phyloP scores from a whole-genome alignment of 2,797 vertebrate species.

The Acanthurus leucopareius region DNA sequence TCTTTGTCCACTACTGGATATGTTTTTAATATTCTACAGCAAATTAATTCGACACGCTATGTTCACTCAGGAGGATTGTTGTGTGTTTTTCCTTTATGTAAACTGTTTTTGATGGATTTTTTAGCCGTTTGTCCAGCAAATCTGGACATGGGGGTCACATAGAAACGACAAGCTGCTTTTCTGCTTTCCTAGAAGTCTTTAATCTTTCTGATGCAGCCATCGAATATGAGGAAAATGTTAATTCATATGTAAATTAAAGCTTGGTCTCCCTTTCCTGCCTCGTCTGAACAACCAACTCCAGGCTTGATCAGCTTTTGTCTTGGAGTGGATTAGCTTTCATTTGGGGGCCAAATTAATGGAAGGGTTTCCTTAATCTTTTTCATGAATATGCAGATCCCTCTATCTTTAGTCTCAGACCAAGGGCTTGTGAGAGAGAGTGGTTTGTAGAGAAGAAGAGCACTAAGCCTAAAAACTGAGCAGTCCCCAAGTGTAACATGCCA shows the following conservation, averaged over 20 bases:
- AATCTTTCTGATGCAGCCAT: constrained; percentile 78
- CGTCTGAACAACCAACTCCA: constrained; percentile 63
- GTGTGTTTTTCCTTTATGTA: constrained; percentile 17
- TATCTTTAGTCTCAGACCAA: constrained; percentile 76
- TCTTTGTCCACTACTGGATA: background rate
- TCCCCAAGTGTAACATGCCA: constrained; percentile 65
- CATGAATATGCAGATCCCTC: constrained; percentile 81
- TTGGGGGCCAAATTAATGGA: constrained; percentile 80
- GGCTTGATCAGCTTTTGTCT: constrained; percentile 75
- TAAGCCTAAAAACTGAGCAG: constrained; percentile 60
- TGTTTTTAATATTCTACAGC: constrained; percentile 35
- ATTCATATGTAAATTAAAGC: constrained; percentile 82
- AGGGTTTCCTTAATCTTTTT: constrained; percentile 76
- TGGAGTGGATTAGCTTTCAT: constrained; percentile 80
- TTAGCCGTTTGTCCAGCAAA: constrained; percentile 45
- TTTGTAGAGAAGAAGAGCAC: constrained; percentile 69
- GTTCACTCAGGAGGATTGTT: background rate
- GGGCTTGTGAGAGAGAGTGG: constrained; percentile 54
- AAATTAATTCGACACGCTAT: background rate
- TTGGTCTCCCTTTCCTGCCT: constrained; percentile 65
- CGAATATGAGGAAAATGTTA: constrained; percentile 61
- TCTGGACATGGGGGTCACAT: constrained; percentile 45
- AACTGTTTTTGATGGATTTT: constrained; percentile 47
- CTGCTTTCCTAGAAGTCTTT: constrained; percentile 65
- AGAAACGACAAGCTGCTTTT: constrained; percentile 51